Evolutionary conservation across 2,113 vertebrate species (phyloP).

Genomic region (Oncorhynchus masou): DNA sequence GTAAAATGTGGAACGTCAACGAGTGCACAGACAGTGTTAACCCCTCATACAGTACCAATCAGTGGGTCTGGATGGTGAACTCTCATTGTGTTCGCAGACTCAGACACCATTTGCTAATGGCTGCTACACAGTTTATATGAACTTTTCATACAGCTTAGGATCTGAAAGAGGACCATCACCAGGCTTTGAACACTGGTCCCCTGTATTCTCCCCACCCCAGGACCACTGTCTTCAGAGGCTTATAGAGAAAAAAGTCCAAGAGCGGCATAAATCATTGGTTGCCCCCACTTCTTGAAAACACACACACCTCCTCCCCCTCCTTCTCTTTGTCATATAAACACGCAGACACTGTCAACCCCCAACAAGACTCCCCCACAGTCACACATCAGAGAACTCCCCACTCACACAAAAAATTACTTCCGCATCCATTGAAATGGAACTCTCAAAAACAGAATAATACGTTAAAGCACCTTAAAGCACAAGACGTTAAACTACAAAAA

Average conservation of each 20-base stretch:
- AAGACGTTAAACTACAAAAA: slow-evolving; percentile 56
- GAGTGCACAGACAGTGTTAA: slow-evolving; percentile 55
- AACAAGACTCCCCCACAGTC: slow-evolving; percentile 27
- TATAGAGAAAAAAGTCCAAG: slow-evolving; percentile 64
- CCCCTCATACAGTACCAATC: slow-evolving; percentile 55
- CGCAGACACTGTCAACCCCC: slow-evolving; percentile 12
- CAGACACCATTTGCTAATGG: slow-evolving; percentile 65
- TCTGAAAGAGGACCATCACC: slow-evolving; percentile 65
- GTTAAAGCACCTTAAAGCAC: slow-evolving; percentile 62
- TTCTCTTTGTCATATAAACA: slow-evolving; percentile 5
- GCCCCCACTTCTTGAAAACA: slow-evolving; percentile 17
- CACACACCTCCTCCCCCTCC: slow-evolving; percentile 19
- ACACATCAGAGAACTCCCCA: slow-evolving; percentile 54
- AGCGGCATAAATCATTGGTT: slow-evolving; percentile 59
- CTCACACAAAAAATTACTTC: slow-evolving; percentile 13
- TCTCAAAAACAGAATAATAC: slow-evolving; percentile 72
- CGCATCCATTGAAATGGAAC: slow-evolving; percentile 50
- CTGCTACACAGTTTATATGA: slow-evolving; percentile 68
- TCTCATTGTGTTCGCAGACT: slow-evolving; percentile 63
- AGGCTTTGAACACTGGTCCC: slow-evolving; percentile 65
- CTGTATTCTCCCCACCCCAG: slow-evolving; percentile 60
- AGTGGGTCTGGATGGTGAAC: slow-evolving; percentile 60
- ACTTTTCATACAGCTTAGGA: slow-evolving; percentile 72
- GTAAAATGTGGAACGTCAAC: neutral
- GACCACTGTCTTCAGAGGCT: slow-evolving; percentile 71